phyloP scores from a whole-genome alignment of 2,888 invertebrate species.

The Apomyelois bistriatella region DNA sequence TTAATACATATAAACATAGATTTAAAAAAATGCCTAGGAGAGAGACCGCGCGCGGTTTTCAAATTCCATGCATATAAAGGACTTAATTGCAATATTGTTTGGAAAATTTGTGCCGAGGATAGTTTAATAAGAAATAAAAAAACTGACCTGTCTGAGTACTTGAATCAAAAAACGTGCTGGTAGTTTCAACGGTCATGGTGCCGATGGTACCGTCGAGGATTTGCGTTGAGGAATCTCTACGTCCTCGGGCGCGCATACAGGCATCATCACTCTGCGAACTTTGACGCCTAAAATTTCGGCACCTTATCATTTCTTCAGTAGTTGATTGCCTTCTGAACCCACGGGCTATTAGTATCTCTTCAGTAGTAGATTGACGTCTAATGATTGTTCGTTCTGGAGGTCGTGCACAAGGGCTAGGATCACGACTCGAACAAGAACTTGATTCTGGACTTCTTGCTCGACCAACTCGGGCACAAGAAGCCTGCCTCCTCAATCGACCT shows the following conservation, averaged over 20 bases:
- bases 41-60: no score
- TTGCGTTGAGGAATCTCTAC: constrained; percentile 92
- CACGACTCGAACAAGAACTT: constrained; percentile 88
- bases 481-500: constrained; percentile 87
- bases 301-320: constrained; percentile 95
- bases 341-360: constrained; percentile 93
- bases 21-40: no score
- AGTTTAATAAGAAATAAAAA: background rate
- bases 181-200: constrained; percentile 95
- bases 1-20: no score
- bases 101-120: no score
- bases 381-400: constrained; percentile 86
- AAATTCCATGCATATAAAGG: no score
- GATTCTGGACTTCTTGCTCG: constrained; percentile 84
- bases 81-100: no score
- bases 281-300: constrained; percentile 93
- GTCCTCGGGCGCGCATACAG: constrained; percentile 83
- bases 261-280: constrained; percentile 94
- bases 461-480: constrained; percentile 84
- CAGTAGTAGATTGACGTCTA: constrained; percentile 92
- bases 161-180: constrained; percentile 94
- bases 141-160: constrained; percentile 94
- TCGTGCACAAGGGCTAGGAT: constrained; percentile 88
- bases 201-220: constrained; percentile 95
- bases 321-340: constrained; percentile 95